A percentile compares a stretch with the other conserved stretches of the same genome.
phyloP scores from a whole-genome alignment of 2,888 invertebrate genomes.

The Eristalis arbustorum region DNA sequence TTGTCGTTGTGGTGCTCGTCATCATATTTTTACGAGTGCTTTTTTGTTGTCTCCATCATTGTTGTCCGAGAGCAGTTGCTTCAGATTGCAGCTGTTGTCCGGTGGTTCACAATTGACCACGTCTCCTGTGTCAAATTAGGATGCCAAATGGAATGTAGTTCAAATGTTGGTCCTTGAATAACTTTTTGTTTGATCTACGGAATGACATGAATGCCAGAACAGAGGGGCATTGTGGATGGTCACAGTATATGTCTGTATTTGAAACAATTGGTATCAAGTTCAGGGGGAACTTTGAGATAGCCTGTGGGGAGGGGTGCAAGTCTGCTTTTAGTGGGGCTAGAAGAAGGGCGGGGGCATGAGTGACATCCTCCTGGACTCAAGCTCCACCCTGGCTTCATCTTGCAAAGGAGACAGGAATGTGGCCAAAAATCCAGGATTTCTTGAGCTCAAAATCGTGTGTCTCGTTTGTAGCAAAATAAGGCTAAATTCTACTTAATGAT shows the following conservation, averaged over 20 bases:
- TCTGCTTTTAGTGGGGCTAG: not conserved
- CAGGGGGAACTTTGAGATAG: no score
- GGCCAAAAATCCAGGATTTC: no score
- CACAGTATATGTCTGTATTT: not conserved
- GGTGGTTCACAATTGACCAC: not conserved
- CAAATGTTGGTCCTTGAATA: not conserved
- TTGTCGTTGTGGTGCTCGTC: not conserved
- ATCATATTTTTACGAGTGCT: not conserved
- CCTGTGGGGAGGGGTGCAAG: not conserved
- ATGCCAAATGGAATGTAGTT: not conserved
- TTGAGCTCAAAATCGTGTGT: no score
- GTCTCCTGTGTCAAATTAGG: not conserved
- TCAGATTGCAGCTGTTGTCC: not conserved
- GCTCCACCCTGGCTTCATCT: no score
- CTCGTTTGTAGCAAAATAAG: no score
- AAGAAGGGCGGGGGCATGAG: not conserved
- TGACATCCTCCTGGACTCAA: no score
- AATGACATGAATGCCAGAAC: not conserved
- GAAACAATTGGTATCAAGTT: no score
- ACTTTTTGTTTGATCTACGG: not conserved
- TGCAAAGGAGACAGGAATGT: no score
- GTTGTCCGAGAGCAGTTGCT: not conserved
- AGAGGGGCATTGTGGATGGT: not conserved
- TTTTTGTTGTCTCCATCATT: not conserved
- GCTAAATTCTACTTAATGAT: no score